Conservation (phyloP, 2,113 vertebrate genomes). For the Corythornis vintsioides region DNA sequence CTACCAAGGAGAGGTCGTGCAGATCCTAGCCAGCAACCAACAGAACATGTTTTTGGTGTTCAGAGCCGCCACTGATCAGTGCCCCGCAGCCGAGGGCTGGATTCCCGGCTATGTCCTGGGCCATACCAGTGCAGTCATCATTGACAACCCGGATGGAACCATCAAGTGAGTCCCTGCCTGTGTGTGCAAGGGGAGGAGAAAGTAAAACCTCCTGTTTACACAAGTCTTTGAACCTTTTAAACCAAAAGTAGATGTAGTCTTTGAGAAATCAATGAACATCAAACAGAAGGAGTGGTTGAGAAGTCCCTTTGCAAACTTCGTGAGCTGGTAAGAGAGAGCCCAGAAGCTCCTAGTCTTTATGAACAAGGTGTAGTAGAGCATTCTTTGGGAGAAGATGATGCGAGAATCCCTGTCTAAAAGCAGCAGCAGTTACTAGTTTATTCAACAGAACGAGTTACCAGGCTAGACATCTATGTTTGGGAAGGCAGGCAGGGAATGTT, state of each 20-base stretch:
- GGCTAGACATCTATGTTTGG: background rate
- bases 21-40: conserved; percentile 99
- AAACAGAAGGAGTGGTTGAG: background rate
- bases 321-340: background rate
- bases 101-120: conserved; percentile 98
- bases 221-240: background rate
- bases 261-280: background rate
- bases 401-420: background rate
- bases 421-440: background rate
- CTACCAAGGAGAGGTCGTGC: conserved; percentile 96
- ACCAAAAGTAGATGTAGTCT: background rate
- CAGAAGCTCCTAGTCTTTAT: background rate
- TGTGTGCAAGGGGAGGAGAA: background rate
- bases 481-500: background rate
- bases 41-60: conserved; percentile 99
- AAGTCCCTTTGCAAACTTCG: background rate
- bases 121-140: conserved; percentile 91
- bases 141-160: conserved; percentile 92
- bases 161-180: conserved; percentile 86
- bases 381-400: background rate
- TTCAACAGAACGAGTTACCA: background rate
- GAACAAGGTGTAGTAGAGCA: background rate
- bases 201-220: background rate
- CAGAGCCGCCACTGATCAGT: conserved; percentile 95
- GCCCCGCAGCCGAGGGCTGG: conserved; percentile 99